Percentiles rank a stretch among this genome's conserved stretches.
Conservation (phyloP, 2,888 invertebrate species). For the Cephus rjabovi region DNA sequence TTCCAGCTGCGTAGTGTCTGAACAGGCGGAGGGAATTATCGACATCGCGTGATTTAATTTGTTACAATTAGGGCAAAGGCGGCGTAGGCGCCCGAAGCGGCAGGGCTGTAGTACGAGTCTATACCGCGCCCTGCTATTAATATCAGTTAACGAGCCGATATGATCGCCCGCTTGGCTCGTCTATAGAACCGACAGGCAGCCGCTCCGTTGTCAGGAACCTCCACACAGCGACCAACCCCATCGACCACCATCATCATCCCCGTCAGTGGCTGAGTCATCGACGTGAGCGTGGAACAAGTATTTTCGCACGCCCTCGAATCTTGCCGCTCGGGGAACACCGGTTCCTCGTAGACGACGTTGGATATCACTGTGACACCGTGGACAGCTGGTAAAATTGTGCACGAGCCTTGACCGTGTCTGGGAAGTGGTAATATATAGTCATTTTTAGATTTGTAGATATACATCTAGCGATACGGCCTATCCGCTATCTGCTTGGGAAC, state of each 20-base stretch:
- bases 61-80: slow-evolving; percentile 57
- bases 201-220: not conserved
- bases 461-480: slow-evolving; percentile 36
- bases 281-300: slow-evolving; percentile 11
- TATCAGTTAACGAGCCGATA: slow-evolving; percentile 66
- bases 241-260: slow-evolving; percentile 15
- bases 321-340: not conserved
- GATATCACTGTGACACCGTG: not conserved
- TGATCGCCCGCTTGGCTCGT: slow-evolving; percentile 55
- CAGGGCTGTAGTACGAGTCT: slow-evolving; percentile 9
- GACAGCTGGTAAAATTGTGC: not conserved
- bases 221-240: slow-evolving; percentile 30
- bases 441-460: not conserved
- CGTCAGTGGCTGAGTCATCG: slow-evolving; percentile 33
- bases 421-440: not conserved
- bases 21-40: slow-evolving; percentile 26
- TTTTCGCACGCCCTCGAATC: not conserved
- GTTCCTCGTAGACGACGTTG: not conserved
- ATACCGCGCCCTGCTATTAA: slow-evolving; percentile 65
- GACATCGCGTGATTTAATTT: slow-evolving; percentile 62
- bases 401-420: not conserved
- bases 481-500: slow-evolving; percentile 47
- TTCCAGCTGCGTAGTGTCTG: slow-evolving; percentile 4
- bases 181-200: slow-evolving; percentile 9
- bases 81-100: slow-evolving; percentile 29